Conservation (phyloP, 2,888 invertebrate species). For the Ischnura elegans region DNA sequence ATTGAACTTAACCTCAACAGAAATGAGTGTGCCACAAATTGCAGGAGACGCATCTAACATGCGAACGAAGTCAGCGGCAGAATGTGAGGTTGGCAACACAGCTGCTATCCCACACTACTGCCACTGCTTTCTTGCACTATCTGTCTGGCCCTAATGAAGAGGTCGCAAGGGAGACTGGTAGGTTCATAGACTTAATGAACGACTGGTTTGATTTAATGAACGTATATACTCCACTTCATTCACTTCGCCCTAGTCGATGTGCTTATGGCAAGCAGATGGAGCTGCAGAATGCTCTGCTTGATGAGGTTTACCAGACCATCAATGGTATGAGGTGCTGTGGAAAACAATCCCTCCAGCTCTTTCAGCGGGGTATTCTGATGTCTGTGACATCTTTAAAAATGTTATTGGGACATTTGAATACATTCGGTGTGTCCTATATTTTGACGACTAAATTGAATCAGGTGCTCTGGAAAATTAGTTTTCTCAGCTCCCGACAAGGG, state of each 20-base stretch:
- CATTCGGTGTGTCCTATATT: not conserved
- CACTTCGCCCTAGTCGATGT: not conserved
- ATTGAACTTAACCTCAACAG: not conserved
- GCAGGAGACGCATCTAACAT: not conserved
- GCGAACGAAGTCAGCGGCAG: not conserved
- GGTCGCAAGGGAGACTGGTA: not conserved
- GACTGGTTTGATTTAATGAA: not conserved
- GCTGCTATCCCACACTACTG: not conserved
- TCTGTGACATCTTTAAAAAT: not conserved
- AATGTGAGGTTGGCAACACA: not conserved
- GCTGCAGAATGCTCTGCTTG: not conserved
- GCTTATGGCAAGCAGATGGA: not conserved
- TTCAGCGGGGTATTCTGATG: not conserved
- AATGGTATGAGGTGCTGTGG: not conserved
- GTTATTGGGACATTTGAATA: not conserved
- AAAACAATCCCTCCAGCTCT: not conserved
- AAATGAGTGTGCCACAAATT: constrained; percentile 42
- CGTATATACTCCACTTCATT: not conserved
- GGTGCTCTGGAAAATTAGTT: not conserved
- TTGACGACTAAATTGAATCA: not conserved
- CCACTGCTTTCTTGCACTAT: not conserved
- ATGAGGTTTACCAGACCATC: not conserved
- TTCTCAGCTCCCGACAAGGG: not conserved
- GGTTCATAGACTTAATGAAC: not conserved
- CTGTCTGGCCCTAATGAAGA: not conserved